Conservation (phyloP, 1,140 invertebrate genomes). For the Microvelia longipes region DNA sequence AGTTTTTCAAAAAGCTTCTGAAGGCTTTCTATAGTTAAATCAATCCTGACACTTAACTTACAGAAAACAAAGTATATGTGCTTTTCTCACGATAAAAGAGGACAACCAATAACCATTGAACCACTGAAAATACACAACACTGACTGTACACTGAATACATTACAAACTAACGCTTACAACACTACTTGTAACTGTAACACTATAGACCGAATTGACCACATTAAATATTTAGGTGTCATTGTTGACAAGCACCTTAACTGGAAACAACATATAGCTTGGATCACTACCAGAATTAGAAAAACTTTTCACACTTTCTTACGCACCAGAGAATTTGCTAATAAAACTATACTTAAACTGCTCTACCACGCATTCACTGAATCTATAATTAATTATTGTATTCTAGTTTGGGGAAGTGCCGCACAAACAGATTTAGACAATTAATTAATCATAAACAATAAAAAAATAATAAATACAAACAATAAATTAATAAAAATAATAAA, state of each 20-base stretch:
- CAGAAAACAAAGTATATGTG: neutral
- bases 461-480: too few species aligned
- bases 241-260: neutral
- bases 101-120: neutral
- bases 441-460: too few species aligned
- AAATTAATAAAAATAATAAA: too few species aligned
- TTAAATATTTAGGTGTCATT: neutral
- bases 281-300: neutral
- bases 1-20: neutral
- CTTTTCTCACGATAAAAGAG: neutral
- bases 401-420: neutral
- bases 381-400: neutral
- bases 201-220: neutral
- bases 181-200: neutral
- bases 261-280: neutral
- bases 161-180: neutral
- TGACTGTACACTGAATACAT: neutral
- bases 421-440: neutral
- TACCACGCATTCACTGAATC: neutral
- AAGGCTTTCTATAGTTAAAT: neutral
- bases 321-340: neutral
- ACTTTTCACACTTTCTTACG: neutral
- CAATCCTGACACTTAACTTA: neutral
- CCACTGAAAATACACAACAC: neutral
- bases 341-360: neutral